Conservation (phyloP, 2,888 invertebrate species). For the Baccha elongata region DNA sequence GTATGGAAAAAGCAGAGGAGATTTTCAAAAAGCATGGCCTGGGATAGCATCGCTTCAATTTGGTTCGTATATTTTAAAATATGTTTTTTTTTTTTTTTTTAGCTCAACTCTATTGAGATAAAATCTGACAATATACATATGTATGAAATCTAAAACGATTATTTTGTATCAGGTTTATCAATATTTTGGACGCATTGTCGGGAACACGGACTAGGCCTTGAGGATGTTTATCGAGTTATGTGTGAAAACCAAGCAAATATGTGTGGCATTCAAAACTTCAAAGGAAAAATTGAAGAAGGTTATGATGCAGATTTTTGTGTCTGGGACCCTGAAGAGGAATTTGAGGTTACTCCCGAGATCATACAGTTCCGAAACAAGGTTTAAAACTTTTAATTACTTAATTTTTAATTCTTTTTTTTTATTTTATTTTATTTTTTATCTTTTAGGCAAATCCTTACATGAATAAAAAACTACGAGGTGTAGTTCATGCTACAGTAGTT, state of each 20-base stretch:
- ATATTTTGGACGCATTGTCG: slow-evolving; percentile 87
- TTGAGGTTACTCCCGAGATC: slow-evolving; percentile 84
- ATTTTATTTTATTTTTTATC: background rate
- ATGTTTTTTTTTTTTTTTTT: background rate
- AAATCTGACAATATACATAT: too few species aligned
- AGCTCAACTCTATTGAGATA: too few species aligned
- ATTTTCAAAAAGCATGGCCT: slow-evolving; percentile 88
- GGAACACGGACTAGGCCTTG: slow-evolving; percentile 83
- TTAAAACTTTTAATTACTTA: too few species aligned
- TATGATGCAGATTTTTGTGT: slow-evolving; percentile 89
- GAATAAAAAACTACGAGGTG: slow-evolving; percentile 85
- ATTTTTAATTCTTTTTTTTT: background rate
- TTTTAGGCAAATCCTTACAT: slow-evolving; percentile 87
- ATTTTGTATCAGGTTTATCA: slow-evolving; percentile 87
- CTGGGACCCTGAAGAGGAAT: slow-evolving; percentile 86
- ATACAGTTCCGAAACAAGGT: slow-evolving; percentile 89
- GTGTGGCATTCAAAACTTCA: slow-evolving; percentile 85
- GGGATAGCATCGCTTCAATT: slow-evolving; percentile 89
- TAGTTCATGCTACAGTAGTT: slow-evolving; percentile 86
- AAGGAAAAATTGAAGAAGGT: slow-evolving; percentile 86
- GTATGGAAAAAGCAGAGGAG: slow-evolving; percentile 82
- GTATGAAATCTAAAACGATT: too few species aligned
- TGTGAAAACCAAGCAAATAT: slow-evolving; percentile 85
- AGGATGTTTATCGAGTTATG: slow-evolving; percentile 85
- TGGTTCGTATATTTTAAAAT: slow-evolving; percentile 81